Evolutionary conservation across 2,888 invertebrate species (phyloP), one percentile per base, ranked within the genome.

Genomic region (Dryobotodes eremita): DNA sequence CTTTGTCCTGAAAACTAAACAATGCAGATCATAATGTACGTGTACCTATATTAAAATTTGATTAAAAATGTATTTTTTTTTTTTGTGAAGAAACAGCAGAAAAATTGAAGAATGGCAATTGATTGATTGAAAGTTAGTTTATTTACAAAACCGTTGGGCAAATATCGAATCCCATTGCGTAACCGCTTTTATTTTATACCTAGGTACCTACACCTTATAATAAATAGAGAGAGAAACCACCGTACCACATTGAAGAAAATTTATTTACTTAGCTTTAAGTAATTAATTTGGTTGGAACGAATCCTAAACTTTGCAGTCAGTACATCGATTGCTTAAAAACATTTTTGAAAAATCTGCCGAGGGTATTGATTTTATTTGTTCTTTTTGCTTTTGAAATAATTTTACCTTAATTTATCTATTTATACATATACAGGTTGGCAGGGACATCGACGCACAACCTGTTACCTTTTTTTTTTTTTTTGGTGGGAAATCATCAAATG

Each of bases 41-140:
- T n/a, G 42, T 55, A 48, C 17, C 50, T 26, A 42, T 5, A 42
- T 42, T n/a, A 6, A 26, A 65, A 53, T 8, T 31, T 66, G 26
- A 61, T 42, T 31, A 31, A 31, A 66, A 59, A 17, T 31, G 55
- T 46, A 62, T 79, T 53, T 26, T 80, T 62, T 71, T 62, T 71
- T 36, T 53, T 31, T 17, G 23, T 31, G 13, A 50, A 74, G 15
- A 50, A 2, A 55, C n/a, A 31, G 26, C 7, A 72, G 31, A 31
- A 48, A 57, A n/a, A 23, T n/a, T n/a, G 0, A 65, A 48, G 11
- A 77, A 55, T 42, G 15, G 17, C 36, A 3, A n/a, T 13, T 23
- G 48, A 36, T 65, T 57, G n/a, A 50, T 46, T 59, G n/a, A 48
- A 71, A 36, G 31, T 59, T 46, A 57, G 46, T 53, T 53, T 55